phyloP scores from a whole-genome alignment of 2,888 invertebrate species.

The Prenolepis imparis region DNA sequence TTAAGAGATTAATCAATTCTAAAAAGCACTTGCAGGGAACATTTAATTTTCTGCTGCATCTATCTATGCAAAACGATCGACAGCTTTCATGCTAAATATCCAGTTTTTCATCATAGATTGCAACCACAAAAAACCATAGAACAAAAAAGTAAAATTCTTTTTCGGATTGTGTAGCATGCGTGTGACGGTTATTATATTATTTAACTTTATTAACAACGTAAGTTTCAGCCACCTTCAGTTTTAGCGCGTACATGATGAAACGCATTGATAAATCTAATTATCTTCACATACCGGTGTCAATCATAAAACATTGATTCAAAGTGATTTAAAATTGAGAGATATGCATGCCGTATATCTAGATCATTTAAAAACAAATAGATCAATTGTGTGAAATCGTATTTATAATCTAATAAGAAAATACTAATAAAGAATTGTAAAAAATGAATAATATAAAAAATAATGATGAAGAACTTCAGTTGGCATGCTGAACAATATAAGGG shows the following conservation, averaged over 20 bases:
- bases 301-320: background rate
- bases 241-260: background rate
- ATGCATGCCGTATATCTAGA: background rate
- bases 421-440: background rate
- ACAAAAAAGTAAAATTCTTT: background rate
- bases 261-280: background rate
- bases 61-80: background rate
- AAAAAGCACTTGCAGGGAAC: background rate
- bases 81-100: slow-evolving; percentile 4
- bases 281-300: background rate
- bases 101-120: too few species aligned
- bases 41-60: slow-evolving; percentile 7
- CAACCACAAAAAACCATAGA: background rate
- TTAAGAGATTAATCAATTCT: background rate
- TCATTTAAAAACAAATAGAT: background rate
- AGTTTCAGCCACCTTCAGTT: background rate
- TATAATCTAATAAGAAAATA: background rate
- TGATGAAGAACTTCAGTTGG: background rate
- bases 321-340: background rate
- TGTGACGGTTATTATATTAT: background rate
- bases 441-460: background rate
- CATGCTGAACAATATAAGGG: background rate
- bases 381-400: background rate
- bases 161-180: background rate
- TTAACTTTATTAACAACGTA: background rate